These are phyloP conservation scores for Meandrusa payeni DNA, from an alignment of 2,888 invertebrate genomes.

Conservation along the genomic window DNA sequence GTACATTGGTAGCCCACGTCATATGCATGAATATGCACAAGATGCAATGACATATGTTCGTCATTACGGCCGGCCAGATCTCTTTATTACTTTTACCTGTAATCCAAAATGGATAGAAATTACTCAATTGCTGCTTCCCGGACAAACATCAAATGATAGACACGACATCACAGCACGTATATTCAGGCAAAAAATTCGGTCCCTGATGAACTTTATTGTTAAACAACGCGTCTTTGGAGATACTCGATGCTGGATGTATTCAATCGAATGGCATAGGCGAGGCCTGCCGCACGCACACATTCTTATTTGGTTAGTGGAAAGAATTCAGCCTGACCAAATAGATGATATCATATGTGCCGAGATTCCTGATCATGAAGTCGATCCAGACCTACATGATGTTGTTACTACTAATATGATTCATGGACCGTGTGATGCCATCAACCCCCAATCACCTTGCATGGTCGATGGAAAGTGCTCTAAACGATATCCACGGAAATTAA, in stretches of 20 bases:
- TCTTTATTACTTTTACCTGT: slow-evolving; percentile 31
- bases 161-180: no score
- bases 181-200: no score
- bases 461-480: slow-evolving; percentile 38
- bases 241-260: slow-evolving; percentile 32
- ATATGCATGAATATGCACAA: slow-evolving; percentile 31
- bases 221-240: slow-evolving; percentile 30
- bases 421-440: slow-evolving; percentile 30
- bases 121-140: slow-evolving; percentile 27
- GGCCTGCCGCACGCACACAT: no score
- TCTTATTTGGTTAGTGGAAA: no score
- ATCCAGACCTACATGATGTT: slow-evolving; percentile 30
- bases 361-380: slow-evolving; percentile 28
- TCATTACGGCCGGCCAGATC: slow-evolving; percentile 34
- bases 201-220: no score
- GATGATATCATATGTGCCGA: slow-evolving; percentile 31
- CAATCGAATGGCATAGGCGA: no score
- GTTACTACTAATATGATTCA: slow-evolving; percentile 30
- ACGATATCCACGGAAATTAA: slow-evolving; percentile 45
- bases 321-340: no score
- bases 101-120: slow-evolving; percentile 26
- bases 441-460: slow-evolving; percentile 30
- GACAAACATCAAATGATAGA: no score
- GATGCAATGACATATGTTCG: slow-evolving; percentile 36
- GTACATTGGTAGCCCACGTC: slow-evolving; percentile 28